Percentiles rank a stretch among this genome's conserved stretches.
These are phyloP conservation scores for Endomychus coccineus DNA, from an alignment of 2,888 invertebrate genomes.

Conservation along the genomic window DNA sequence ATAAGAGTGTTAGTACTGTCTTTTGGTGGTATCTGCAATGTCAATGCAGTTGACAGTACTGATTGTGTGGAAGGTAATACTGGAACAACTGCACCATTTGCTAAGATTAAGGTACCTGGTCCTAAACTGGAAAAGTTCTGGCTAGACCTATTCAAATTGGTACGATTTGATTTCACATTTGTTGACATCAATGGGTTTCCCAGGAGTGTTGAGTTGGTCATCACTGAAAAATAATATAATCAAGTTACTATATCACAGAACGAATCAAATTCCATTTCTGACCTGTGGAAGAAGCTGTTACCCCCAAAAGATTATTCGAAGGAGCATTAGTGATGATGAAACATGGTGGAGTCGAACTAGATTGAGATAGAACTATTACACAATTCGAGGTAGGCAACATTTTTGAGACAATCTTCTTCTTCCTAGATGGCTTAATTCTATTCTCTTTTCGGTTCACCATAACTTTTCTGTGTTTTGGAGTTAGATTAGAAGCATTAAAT, in stretches of 20 bases:
- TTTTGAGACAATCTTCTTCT: slow-evolving; percentile 18
- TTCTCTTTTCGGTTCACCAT: slow-evolving; percentile 12
- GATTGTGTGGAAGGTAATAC: slow-evolving; percentile 30
- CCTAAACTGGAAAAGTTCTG: slow-evolving; percentile 31
- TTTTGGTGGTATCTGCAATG: no score
- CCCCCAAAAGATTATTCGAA: slow-evolving; percentile 14
- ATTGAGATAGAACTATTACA: slow-evolving; percentile 11
- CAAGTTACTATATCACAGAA: not conserved
- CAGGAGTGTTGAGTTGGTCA: slow-evolving; percentile 32
- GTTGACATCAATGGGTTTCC: slow-evolving; percentile 34
- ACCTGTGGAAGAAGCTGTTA: slow-evolving; percentile 11
- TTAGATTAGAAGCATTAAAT: slow-evolving; percentile 6
- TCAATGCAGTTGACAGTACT: slow-evolving; percentile 8
- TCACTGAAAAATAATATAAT: slow-evolving; percentile 22
- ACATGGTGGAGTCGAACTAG: slow-evolving; percentile 16
- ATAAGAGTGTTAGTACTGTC: no score
- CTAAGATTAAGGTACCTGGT: slow-evolving; percentile 39
- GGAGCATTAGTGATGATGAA: slow-evolving; percentile 22
- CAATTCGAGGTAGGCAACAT: slow-evolving; percentile 10
- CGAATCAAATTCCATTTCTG: slow-evolving; percentile 1
- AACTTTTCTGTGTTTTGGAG: slow-evolving; percentile 23
- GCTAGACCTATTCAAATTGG: slow-evolving; percentile 21
- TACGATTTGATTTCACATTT: slow-evolving; percentile 19
- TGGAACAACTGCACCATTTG: slow-evolving; percentile 39
- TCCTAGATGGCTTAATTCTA: slow-evolving; percentile 11